Conservation (phyloP, 2,113 vertebrate species). For the Typhlomys cinereus region DNA sequence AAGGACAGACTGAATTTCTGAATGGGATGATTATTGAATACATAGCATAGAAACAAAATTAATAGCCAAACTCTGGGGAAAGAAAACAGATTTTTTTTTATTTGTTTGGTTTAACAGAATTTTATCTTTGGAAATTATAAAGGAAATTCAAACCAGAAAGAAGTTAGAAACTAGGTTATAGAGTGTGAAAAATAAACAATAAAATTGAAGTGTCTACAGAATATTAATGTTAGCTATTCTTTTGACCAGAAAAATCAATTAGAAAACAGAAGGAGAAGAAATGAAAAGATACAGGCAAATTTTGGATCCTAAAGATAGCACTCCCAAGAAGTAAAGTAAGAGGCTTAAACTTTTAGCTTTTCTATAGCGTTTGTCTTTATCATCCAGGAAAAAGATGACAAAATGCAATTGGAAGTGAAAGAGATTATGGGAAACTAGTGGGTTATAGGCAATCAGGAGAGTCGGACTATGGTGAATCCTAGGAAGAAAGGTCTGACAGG, state of each 20-base stretch:
- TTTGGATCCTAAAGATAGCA: not conserved
- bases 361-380: not conserved
- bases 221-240: conserved; percentile 38
- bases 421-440: not conserved
- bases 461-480: not conserved
- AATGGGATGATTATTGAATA: conserved; percentile 21
- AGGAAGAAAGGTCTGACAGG: not conserved
- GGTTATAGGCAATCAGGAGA: not conserved
- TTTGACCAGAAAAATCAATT: not conserved
- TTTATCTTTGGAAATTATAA: conserved; percentile 48
- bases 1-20: conserved; percentile 20
- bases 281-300: not conserved
- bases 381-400: not conserved
- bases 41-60: not conserved
- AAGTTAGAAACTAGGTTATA: conserved; percentile 1
- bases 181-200: conserved; percentile 52
- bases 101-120: conserved; percentile 35
- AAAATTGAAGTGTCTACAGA: conserved; percentile 44
- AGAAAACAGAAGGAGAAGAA: not conserved
- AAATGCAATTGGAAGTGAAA: not conserved
- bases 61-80: not conserved
- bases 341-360: not conserved
- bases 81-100: conserved; percentile 43
- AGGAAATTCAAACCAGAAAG: conserved; percentile 44
- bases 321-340: not conserved